A percentile compares a stretch with the other conserved stretches of the same genome.
Conservation (phyloP, 2,888 invertebrate genomes). For the Cepaea hortensis region DNA sequence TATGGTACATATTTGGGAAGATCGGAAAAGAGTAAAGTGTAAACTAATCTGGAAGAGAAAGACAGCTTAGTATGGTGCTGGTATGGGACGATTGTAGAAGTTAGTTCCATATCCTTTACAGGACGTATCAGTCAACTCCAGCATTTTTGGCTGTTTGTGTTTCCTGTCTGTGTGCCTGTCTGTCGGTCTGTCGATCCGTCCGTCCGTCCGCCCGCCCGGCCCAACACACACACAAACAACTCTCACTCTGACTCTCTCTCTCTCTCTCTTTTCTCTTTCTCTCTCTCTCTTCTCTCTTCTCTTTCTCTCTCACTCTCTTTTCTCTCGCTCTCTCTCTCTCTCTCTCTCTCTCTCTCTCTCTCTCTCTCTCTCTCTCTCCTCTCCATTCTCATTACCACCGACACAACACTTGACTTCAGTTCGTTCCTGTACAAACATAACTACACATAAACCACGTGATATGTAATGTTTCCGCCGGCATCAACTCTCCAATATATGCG, state of each 20-base stretch:
- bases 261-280: neutral
- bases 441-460: neutral
- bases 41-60: too few relatives aligned
- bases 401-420: neutral
- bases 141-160: too few relatives aligned
- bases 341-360: neutral
- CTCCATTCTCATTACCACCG: neutral
- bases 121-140: too few relatives aligned
- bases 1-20: too few relatives aligned
- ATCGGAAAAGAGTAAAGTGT: too few relatives aligned
- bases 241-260: neutral
- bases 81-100: too few relatives aligned
- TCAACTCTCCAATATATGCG: neutral
- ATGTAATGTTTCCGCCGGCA: neutral
- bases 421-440: neutral
- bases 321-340: too few relatives aligned
- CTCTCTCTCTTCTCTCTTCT: neutral
- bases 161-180: neutral
- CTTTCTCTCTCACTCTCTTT: neutral
- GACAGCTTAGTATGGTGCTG: too few relatives aligned
- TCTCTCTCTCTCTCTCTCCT: neutral
- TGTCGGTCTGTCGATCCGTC: neutral
- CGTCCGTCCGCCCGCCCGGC: too few relatives aligned
- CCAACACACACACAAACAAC: too few relatives aligned
- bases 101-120: too few relatives aligned